A percentile compares a stretch with the other conserved stretches of the same genome.
Evolutionary conservation across 2,797 vertebrate genomes (phyloP).

Genomic region (Echeneis naucrates): DNA sequence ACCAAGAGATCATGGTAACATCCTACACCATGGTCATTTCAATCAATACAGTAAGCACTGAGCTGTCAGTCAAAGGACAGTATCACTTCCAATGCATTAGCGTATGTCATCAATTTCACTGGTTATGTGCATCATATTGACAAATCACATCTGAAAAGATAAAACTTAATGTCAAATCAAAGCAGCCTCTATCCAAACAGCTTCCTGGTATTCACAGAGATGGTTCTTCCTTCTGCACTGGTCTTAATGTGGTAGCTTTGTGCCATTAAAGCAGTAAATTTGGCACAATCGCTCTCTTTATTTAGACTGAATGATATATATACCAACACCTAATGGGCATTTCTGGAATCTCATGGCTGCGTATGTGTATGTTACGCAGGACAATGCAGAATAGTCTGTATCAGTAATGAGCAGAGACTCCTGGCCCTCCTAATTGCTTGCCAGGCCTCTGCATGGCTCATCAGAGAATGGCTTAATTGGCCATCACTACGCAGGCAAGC

Average conservation of each 20-base stretch:
- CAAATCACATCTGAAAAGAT: slow-evolving; percentile 71
- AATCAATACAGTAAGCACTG: slow-evolving; percentile 69
- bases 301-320: slow-evolving; percentile 59
- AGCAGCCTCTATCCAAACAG: slow-evolving; percentile 36
- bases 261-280: slow-evolving; percentile 32
- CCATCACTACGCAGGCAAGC: slow-evolving; percentile 83
- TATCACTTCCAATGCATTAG: slow-evolving; percentile 69
- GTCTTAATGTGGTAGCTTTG: not conserved
- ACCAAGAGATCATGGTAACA: not conserved
- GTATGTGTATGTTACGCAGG: slow-evolving; percentile 60
- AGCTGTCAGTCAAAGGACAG: slow-evolving; percentile 74
- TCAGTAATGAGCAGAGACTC: slow-evolving; percentile 80
- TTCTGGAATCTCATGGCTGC: slow-evolving; percentile 58
- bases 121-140: slow-evolving; percentile 76
- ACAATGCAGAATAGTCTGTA: slow-evolving; percentile 64
- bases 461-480: slow-evolving; percentile 86
- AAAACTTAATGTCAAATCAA: slow-evolving; percentile 69
- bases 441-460: slow-evolving; percentile 79
- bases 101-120: slow-evolving; percentile 66
- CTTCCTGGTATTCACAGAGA: not conserved
- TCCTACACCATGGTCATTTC: not conserved
- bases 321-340: slow-evolving; percentile 64
- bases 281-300: slow-evolving; percentile 35
- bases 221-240: slow-evolving; percentile 8
- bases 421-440: slow-evolving; percentile 82